These are phyloP conservation scores for Xanthia icteritia DNA, from an alignment of 2,888 invertebrate species.

Conservation along the genomic window DNA sequence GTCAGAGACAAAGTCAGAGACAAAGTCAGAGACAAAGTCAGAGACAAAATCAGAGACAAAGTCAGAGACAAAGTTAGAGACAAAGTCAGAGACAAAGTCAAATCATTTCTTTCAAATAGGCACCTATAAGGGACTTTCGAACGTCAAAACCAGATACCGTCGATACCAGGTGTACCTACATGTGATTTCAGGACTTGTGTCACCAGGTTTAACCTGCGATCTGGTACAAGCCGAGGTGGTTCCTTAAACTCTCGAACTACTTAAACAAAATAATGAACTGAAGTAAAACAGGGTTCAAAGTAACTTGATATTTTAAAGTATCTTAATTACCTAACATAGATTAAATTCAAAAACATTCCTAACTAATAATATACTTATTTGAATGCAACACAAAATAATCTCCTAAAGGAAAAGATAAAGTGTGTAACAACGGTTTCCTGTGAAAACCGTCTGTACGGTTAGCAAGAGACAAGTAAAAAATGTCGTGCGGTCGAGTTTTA, in stretches of 20 bases:
- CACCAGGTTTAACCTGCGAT: neutral
- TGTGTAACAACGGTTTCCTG: conserved; percentile 55
- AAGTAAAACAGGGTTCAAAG: neutral
- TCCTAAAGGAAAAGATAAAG: conserved; percentile 52
- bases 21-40: too few species aligned
- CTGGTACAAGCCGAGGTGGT: neutral
- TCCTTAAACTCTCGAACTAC: neutral
- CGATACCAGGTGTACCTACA: too few species aligned
- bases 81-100: too few species aligned
- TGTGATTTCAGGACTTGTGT: neutral
- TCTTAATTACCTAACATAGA: neutral
- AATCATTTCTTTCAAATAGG: too few species aligned
- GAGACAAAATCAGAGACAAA: too few species aligned
- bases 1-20: too few species aligned
- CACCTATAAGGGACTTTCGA: too few species aligned
- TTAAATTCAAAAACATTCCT: conserved; percentile 21
- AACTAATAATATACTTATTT: conserved; percentile 41
- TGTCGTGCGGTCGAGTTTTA: conserved; percentile 57
- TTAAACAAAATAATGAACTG: neutral
- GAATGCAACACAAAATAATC: conserved; percentile 48
- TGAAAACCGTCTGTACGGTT: conserved; percentile 52
- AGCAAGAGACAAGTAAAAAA: conserved; percentile 63
- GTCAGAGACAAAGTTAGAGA: too few species aligned
- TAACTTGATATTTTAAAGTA: neutral
- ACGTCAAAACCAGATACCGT: too few species aligned